Evolutionary conservation across 2,888 invertebrate genomes (phyloP).

Genomic region (Dynastes hyllus): DNA sequence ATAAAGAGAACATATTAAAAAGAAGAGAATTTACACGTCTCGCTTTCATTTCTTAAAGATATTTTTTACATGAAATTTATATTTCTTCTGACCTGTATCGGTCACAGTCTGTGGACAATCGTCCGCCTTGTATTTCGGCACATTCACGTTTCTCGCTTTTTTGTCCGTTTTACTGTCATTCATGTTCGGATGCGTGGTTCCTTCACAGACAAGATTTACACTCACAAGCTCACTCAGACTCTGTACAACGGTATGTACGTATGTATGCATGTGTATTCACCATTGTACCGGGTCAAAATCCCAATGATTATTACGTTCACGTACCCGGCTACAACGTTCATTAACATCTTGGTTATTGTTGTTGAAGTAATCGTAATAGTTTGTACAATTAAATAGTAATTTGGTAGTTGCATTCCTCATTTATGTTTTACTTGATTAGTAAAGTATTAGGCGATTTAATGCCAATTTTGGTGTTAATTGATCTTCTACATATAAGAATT

Average conservation of each 20-base stretch:
- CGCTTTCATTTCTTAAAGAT: slow-evolving; percentile 31
- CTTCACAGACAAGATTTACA: slow-evolving; percentile 50
- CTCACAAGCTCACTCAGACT: slow-evolving; percentile 26
- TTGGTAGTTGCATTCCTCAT: too few species aligned
- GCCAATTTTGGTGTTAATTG: too few species aligned
- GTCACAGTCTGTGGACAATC: slow-evolving; percentile 66
- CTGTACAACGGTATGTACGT: slow-evolving; percentile 14
- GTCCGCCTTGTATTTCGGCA: slow-evolving; percentile 62
- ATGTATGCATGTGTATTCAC: background rate
- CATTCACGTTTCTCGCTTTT: slow-evolving; percentile 54
- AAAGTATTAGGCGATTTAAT: too few species aligned
- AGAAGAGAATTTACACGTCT: slow-evolving; percentile 10
- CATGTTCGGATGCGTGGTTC: slow-evolving; percentile 57
- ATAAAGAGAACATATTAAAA: background rate
- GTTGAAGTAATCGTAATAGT: background rate
- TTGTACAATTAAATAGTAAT: too few species aligned
- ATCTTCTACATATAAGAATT: too few species aligned
- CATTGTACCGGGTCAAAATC: slow-evolving; percentile 46
- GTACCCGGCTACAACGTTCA: slow-evolving; percentile 38
- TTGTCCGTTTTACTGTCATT: slow-evolving; percentile 55
- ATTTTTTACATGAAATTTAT: slow-evolving; percentile 44
- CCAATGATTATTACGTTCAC: slow-evolving; percentile 47
- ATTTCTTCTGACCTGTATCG: slow-evolving; percentile 63
- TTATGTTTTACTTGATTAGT: too few species aligned
- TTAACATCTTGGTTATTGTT: slow-evolving; percentile 37